Evolutionary conservation across 2,113 vertebrate genomes (phyloP).

Genomic region (Toxostoma redivivum): DNA sequence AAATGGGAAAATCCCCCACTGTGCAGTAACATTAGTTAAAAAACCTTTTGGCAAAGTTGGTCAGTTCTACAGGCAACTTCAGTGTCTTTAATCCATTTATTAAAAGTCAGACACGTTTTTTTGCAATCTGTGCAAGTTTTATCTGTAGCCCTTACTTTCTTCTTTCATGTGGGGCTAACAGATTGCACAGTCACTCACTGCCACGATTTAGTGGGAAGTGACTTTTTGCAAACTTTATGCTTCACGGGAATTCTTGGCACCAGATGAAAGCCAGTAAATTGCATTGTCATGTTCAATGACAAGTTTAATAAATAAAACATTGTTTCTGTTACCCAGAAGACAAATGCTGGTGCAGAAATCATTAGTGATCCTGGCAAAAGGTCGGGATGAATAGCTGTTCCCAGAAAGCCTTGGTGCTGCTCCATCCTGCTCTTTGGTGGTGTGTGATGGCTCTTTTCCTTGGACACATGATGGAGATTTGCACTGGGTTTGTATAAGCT

Average conservation of each 20-base stretch:
- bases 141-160: neutral
- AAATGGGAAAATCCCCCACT: neutral
- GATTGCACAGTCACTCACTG: neutral
- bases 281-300: conserved; percentile 56
- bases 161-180: neutral
- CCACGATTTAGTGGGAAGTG: neutral
- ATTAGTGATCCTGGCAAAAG: neutral
- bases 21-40: neutral
- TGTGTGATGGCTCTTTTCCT: neutral
- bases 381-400: neutral
- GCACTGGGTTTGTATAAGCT: neutral
- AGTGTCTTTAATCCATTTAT: neutral
- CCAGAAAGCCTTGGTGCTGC: neutral
- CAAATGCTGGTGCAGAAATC: conserved; percentile 12
- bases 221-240: conserved; percentile 26
- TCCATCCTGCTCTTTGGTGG: neutral
- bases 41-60: neutral
- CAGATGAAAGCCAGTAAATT: conserved; percentile 57
- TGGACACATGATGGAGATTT: neutral
- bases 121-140: neutral
- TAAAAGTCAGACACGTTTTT: neutral
- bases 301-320: conserved; percentile 61
- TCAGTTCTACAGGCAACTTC: neutral
- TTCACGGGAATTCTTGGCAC: conserved; percentile 43
- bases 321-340: conserved; percentile 49